These are phyloP conservation scores for Crotalus viridis DNA, from an alignment of 2,113 vertebrate species.

Conservation along the genomic window DNA sequence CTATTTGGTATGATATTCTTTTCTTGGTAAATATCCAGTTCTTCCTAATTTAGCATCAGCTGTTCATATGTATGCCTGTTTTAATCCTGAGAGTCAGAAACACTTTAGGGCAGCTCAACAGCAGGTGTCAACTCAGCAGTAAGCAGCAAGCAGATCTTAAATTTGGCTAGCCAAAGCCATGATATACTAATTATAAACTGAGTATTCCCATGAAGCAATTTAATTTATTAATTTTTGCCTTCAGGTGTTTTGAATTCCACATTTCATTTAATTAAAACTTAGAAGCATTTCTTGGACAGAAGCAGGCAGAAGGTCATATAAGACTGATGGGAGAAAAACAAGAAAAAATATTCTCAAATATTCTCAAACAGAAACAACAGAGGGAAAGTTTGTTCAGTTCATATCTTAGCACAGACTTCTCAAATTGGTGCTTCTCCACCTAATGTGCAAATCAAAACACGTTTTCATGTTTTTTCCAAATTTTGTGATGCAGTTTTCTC, in stretches of 20 bases:
- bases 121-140: neutral
- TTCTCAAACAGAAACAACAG: neutral
- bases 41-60: conserved; percentile 3
- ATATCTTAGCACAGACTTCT: neutral
- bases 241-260: neutral
- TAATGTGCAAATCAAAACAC: neutral
- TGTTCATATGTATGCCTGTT: conserved; percentile 26
- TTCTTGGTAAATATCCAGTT: conserved; percentile 7
- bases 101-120: neutral
- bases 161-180: conserved; percentile 14
- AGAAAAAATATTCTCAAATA: neutral
- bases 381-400: neutral
- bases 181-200: neutral
- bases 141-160: neutral
- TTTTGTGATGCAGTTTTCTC: neutral
- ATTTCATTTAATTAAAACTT: neutral
- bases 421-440: neutral
- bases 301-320: neutral
- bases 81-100: conserved; percentile 20
- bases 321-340: neutral
- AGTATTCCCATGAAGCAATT: conserved; percentile 27
- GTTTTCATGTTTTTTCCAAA: neutral
- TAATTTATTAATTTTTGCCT: conserved; percentile 39
- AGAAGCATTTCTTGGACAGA: neutral
- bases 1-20: neutral